These are phyloP conservation scores for Hymenopus coronatus DNA, from an alignment of 2,888 invertebrate species.

Conservation along the genomic window DNA sequence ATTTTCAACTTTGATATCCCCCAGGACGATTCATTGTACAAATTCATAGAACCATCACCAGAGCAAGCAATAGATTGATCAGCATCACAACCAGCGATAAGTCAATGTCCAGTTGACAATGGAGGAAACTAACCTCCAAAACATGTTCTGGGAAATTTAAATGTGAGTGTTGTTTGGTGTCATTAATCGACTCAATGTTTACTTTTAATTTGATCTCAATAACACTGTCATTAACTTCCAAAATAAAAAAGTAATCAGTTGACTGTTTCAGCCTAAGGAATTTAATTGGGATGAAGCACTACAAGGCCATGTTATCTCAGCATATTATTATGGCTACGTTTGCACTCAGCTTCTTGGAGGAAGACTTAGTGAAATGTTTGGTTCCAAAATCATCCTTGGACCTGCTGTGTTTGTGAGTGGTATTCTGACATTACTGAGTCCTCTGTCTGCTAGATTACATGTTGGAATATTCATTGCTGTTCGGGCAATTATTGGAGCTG, in stretches of 20 bases:
- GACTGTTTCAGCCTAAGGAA: conserved; percentile 24
- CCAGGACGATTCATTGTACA: too few relatives aligned
- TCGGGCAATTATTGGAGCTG: conserved; percentile 24
- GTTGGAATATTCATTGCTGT: conserved; percentile 13
- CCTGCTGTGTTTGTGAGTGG: conserved; percentile 22
- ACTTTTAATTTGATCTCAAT: too few relatives aligned
- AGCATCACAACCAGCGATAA: too few relatives aligned
- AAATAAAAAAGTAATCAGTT: background rate
- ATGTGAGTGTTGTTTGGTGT: too few relatives aligned
- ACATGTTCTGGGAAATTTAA: too few relatives aligned
- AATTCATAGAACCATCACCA: too few relatives aligned
- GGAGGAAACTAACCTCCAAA: too few relatives aligned
- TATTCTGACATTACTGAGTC: conserved; percentile 10
- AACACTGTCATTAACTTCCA: too few relatives aligned
- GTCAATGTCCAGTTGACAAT: too few relatives aligned
- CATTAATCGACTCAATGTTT: too few relatives aligned
- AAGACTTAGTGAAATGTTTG: conserved; percentile 20
- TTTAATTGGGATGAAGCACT: conserved; percentile 28
- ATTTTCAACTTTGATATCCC: too few relatives aligned
- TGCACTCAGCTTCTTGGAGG: conserved; percentile 30
- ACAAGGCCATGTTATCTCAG: conserved; percentile 26
- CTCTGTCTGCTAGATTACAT: conserved; percentile 14
- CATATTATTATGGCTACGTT: conserved; percentile 29
- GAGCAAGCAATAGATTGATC: too few relatives aligned
- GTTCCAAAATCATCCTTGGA: conserved; percentile 23